Conservation (phyloP, 2,113 vertebrate species). For the Telmatochromis sp. region DNA sequence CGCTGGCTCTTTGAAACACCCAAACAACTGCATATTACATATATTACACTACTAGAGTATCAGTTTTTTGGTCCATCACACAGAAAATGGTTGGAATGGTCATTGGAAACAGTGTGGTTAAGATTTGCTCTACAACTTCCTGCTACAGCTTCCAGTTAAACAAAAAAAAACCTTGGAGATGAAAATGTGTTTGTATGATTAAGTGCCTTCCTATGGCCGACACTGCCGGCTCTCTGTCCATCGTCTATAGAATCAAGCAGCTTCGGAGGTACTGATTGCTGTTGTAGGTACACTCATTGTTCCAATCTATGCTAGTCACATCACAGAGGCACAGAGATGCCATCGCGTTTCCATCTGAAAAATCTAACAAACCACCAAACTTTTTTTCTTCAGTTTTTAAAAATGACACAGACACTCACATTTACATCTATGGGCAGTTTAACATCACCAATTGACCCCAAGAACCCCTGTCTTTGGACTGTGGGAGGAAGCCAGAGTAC, state of each 20-base stretch:
- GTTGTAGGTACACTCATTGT: not conserved
- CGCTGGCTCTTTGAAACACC: accelerated
- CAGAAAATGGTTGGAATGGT: not conserved
- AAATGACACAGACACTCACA: not conserved
- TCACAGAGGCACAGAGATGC: not conserved
- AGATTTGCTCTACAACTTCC: not conserved
- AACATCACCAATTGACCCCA: not conserved
- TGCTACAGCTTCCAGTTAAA: not conserved
- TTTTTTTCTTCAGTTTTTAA: not conserved
- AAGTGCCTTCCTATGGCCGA: not conserved
- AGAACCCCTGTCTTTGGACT: not conserved
- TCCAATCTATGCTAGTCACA: not conserved
- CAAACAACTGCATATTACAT: not conserved
- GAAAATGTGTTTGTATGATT: not conserved
- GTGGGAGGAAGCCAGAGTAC: not conserved
- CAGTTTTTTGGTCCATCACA: not conserved
- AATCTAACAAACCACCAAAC: not conserved
- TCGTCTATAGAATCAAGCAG: not conserved
- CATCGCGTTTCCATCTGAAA: not conserved
- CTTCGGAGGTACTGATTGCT: not conserved
- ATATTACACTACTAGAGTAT: not conserved
- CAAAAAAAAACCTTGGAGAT: not conserved
- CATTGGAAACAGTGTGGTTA: not conserved
- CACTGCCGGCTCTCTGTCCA: not conserved
- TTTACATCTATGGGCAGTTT: not conserved